Percentiles rank a stretch among this genome's conserved stretches.
Conservation (phyloP, 2,888 invertebrate genomes). For the Diaprepes abbreviatus region DNA sequence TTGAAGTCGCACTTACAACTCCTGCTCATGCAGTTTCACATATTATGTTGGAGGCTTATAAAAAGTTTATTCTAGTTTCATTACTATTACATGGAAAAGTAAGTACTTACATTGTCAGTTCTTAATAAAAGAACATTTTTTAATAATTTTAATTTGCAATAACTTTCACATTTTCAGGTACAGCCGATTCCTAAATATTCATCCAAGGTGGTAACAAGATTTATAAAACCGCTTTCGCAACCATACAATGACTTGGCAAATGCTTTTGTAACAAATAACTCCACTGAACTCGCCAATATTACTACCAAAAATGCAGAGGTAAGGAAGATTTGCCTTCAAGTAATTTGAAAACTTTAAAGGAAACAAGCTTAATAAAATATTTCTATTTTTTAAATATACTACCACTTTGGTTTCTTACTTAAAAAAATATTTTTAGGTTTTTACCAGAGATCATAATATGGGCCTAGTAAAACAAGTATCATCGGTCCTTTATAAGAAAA, state of each 20-base stretch:
- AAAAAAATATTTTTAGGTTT: slow-evolving; percentile 67
- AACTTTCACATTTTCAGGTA: slow-evolving; percentile 64
- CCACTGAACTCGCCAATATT: slow-evolving; percentile 77
- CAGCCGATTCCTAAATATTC: slow-evolving; percentile 89
- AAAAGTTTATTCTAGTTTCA: slow-evolving; percentile 94
- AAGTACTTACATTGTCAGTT: no score
- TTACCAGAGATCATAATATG: slow-evolving; percentile 83
- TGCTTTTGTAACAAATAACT: slow-evolving; percentile 84
- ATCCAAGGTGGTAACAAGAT: slow-evolving; percentile 88
- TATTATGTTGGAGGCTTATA: slow-evolving; percentile 97
- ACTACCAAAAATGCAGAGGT: slow-evolving; percentile 84
- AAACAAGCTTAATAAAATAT: no score
- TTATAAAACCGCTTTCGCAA: slow-evolving; percentile 86
- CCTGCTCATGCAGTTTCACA: slow-evolving; percentile 95
- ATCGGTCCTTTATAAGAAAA: slow-evolving; percentile 93
- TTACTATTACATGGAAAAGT: slow-evolving; percentile 94
- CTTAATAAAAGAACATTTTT: no score
- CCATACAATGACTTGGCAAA: slow-evolving; percentile 90
- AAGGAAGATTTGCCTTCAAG: no score
- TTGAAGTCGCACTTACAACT: slow-evolving; percentile 96
- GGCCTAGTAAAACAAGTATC: slow-evolving; percentile 88
- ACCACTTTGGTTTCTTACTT: background rate
- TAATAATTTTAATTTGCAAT: no score
- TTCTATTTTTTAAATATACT: no score
- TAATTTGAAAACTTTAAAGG: no score